Percentiles rank a stretch among this genome's conserved stretches.
Conservation (phyloP, 1,140 invertebrate genomes). For the Zophobas atratus region DNA sequence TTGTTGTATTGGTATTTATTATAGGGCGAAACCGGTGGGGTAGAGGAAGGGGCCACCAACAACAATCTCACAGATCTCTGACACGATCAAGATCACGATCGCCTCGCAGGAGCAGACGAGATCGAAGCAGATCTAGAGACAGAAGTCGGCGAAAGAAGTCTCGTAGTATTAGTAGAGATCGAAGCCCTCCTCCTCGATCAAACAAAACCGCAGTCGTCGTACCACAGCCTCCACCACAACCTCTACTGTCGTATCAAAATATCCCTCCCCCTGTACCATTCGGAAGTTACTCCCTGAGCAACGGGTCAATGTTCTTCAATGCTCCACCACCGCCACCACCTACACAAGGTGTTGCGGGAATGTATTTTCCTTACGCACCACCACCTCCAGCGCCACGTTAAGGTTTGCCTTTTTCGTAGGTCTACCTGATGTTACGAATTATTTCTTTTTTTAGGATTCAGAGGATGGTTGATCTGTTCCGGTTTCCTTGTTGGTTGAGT, state of each 20-base stretch:
- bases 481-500: conserved; percentile 18
- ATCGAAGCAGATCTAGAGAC: conserved; percentile 56
- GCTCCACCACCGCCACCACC: conserved; percentile 63
- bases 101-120: conserved; percentile 54
- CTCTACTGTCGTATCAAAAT: conserved; percentile 57
- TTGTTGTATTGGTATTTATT: not conserved
- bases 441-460: conserved; percentile 8
- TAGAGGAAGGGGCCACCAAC: conserved; percentile 54
- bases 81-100: conserved; percentile 60
- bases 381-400: conserved; percentile 61
- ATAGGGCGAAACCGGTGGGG: conserved; percentile 63
- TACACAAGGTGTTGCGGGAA: conserved; percentile 53
- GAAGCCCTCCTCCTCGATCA: conserved; percentile 26
- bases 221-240: conserved; percentile 41
- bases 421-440: conserved; percentile 8
- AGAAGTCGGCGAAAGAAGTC: conserved; percentile 54
- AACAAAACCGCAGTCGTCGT: conserved; percentile 16
- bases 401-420: conserved; percentile 11
- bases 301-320: conserved; percentile 63
- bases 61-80: conserved; percentile 56
- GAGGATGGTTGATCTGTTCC: not conserved
- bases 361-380: conserved; percentile 62
- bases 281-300: conserved; percentile 59
- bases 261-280: conserved; percentile 58
- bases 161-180: conserved; percentile 29